Percentiles rank a stretch among this genome's conserved stretches.
These are phyloP conservation scores for Oxyteleia sp. DNA, from an alignment of 2,888 invertebrate species.

Conservation along the genomic window DNA sequence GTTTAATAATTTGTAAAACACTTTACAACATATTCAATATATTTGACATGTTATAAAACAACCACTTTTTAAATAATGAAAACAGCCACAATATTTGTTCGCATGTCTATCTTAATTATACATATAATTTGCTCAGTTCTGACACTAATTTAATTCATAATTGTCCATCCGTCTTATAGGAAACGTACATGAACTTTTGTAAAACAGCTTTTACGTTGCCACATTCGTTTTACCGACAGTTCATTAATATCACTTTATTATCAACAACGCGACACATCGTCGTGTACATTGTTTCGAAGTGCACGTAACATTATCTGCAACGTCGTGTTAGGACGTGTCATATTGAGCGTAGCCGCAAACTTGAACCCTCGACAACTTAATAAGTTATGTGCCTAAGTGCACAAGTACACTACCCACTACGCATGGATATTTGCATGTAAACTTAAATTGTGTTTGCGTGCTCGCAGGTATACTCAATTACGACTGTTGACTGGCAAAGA, in stretches of 20 bases:
- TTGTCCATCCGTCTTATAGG: conserved; percentile 5
- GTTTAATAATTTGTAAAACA: no score
- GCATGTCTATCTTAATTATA: no score
- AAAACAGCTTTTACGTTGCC: conserved; percentile 12
- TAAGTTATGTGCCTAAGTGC: conserved; percentile 58
- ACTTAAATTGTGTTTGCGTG: conserved; percentile 59
- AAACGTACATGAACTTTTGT: neutral
- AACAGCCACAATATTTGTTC: no score
- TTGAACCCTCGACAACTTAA: conserved; percentile 49
- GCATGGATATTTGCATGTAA: conserved; percentile 54
- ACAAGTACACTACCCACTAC: conserved; percentile 31
- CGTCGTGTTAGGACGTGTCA: conserved; percentile 46
- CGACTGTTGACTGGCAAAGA: conserved; percentile 18
- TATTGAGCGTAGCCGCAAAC: conserved; percentile 52
- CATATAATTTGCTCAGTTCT: no score
- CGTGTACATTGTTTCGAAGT: conserved; percentile 49
- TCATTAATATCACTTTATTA: conserved; percentile 47
- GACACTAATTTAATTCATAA: no score
- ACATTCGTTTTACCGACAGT: conserved; percentile 11
- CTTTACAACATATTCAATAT: no score
- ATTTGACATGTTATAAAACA: no score
- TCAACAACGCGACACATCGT: conserved; percentile 28
- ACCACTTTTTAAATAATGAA: no score
- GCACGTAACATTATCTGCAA: conserved; percentile 46
- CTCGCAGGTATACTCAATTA: conserved; percentile 38